phyloP scores from a whole-genome alignment of 2,113 vertebrate species.

The Pedetes capensis region DNA sequence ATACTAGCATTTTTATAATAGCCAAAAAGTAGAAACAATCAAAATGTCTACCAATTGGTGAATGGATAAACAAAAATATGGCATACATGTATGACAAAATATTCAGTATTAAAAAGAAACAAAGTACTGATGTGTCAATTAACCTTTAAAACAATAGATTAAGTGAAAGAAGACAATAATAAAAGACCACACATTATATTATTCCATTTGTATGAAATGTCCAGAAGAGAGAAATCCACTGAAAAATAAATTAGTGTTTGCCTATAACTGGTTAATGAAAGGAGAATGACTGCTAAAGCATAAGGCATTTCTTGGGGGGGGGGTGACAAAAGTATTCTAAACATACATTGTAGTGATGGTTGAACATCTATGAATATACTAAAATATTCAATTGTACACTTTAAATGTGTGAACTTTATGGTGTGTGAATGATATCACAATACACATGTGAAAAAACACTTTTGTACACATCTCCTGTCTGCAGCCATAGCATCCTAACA shows the following conservation, averaged over 20 bases:
- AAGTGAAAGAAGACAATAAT: no score
- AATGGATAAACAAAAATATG: neutral
- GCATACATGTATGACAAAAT: neutral
- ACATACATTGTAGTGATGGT: neutral
- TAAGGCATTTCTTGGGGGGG: neutral
- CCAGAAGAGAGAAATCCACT: neutral
- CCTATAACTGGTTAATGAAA: neutral
- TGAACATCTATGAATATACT: neutral
- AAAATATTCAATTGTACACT: neutral
- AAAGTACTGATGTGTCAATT: neutral
- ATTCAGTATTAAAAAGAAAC: neutral
- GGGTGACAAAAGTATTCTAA: neutral
- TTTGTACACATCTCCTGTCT: neutral
- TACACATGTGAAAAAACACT: neutral
- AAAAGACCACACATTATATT: neutral
- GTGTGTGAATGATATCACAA: neutral
- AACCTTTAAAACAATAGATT: neutral
- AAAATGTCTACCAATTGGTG: neutral
- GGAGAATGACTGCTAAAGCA: neutral
- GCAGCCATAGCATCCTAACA: no score
- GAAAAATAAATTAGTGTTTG: neutral
- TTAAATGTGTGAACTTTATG: neutral
- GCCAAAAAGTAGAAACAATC: neutral
- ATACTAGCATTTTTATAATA: neutral
- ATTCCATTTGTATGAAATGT: neutral